Evolutionary conservation across 2,888 invertebrate genomes (phyloP).

Genomic region (Hydrotaea diabolus): DNA sequence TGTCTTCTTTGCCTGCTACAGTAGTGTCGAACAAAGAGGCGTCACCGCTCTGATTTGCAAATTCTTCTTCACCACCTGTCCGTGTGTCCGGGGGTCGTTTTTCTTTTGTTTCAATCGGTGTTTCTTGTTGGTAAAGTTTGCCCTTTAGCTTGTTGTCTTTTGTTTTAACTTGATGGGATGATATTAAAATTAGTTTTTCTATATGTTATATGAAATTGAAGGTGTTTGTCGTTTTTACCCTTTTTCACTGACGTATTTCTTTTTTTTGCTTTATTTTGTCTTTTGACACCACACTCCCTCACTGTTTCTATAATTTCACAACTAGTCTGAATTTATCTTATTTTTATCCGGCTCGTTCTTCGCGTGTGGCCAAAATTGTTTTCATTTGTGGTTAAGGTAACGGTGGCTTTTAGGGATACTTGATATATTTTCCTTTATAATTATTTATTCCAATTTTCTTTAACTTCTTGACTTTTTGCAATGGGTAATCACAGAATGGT

Average conservation of each 20-base stretch:
- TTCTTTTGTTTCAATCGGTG: neutral
- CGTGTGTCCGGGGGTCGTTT: conserved; percentile 25
- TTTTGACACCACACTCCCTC: conserved; percentile 50
- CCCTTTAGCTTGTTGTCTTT: neutral
- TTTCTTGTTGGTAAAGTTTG: neutral
- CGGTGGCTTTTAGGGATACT: too few relatives aligned
- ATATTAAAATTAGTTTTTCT: conserved; percentile 27
- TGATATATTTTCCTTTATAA: too few relatives aligned
- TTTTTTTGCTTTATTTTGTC: conserved; percentile 21
- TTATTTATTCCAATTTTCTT: too few relatives aligned
- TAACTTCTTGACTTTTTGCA: too few relatives aligned
- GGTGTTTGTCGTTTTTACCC: conserved; percentile 18
- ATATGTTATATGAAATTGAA: conserved; percentile 16
- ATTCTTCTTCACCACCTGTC: conserved; percentile 28
- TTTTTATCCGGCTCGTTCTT: neutral
- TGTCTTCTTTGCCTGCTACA: neutral
- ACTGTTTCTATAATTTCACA: conserved; percentile 61
- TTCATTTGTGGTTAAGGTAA: neutral
- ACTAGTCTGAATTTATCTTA: conserved; percentile 52
- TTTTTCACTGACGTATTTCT: conserved; percentile 34
- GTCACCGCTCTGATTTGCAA: conserved; percentile 29
- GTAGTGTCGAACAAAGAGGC: neutral
- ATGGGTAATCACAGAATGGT: too few relatives aligned
- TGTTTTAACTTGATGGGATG: conserved; percentile 12
- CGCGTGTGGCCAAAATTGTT: conserved; percentile 37